These are phyloP conservation scores for Sinopyrophorus schimmeli DNA, from an alignment of 2,888 invertebrate species.

Conservation along the genomic window DNA sequence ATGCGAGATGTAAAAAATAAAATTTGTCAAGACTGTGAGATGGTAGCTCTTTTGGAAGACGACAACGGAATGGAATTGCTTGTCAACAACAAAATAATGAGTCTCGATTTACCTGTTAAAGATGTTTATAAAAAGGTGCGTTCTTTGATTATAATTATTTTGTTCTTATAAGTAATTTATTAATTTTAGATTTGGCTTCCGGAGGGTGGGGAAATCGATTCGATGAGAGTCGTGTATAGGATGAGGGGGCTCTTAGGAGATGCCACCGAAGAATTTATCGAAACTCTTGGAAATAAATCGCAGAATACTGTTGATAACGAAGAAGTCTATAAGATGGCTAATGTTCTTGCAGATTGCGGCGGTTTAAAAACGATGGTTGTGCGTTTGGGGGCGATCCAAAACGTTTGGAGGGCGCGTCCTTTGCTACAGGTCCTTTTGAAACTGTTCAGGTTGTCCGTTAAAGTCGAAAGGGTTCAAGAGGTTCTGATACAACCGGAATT, in stretches of 20 bases:
- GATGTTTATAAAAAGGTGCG: conserved; percentile 78
- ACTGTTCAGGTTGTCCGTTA: conserved; percentile 85
- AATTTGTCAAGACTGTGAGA: conserved; percentile 96
- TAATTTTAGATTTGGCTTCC: conserved; percentile 79
- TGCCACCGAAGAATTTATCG: conserved; percentile 98
- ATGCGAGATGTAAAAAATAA: conserved; percentile 99
- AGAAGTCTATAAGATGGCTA: conserved; percentile 89
- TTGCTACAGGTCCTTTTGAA: conserved; percentile 88
- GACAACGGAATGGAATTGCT: conserved; percentile 98
- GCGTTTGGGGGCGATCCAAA: conserved; percentile 82
- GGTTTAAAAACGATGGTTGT: conserved; percentile 79
- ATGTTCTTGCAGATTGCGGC: conserved; percentile 79
- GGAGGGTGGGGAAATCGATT: conserved; percentile 88
- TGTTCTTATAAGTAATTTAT: conserved; percentile 5
- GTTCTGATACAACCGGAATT: conserved; percentile 85
- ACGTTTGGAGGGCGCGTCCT: conserved; percentile 84
- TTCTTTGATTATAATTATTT: conserved; percentile 5
- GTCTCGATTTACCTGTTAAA: conserved; percentile 92
- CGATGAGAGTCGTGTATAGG: conserved; percentile 96
- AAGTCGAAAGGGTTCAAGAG: conserved; percentile 86
- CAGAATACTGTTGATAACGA: conserved; percentile 90
- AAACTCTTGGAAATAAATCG: conserved; percentile 85
- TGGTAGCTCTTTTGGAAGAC: conserved; percentile 96
- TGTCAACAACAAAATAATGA: conserved; percentile 98
- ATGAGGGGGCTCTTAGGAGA: conserved; percentile 98